Percentiles rank a stretch among this genome's conserved stretches.
These are phyloP conservation scores for Leptodactylus fuscus DNA, from an alignment of 2,113 vertebrate genomes.

Conservation along the genomic window DNA sequence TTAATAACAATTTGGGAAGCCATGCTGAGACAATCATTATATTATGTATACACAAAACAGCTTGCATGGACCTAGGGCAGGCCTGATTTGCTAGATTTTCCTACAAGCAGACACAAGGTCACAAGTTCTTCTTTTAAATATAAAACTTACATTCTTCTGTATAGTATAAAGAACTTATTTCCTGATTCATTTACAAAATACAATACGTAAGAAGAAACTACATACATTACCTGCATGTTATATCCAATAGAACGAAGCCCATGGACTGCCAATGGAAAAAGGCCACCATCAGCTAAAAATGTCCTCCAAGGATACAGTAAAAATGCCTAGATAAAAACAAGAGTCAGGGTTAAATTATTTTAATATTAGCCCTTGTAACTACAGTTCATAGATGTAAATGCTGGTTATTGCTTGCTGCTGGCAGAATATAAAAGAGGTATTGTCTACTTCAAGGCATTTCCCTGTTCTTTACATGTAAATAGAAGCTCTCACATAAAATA, in stretches of 20 bases:
- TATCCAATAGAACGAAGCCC: conserved; percentile 73
- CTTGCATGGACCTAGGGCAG: too few species aligned
- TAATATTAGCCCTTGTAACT: background rate
- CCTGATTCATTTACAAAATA: too few species aligned
- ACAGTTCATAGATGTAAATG: background rate
- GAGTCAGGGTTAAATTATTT: background rate
- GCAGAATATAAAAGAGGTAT: background rate
- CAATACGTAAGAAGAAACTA: background rate
- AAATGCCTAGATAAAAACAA: conserved; percentile 67
- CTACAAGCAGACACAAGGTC: too few species aligned
- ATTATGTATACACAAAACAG: too few species aligned
- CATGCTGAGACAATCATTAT: too few species aligned
- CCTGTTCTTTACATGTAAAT: background rate
- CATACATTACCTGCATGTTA: conserved; percentile 73
- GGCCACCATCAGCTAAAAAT: conserved; percentile 71
- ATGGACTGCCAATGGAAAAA: conserved; percentile 71
- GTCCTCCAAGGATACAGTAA: conserved; percentile 77
- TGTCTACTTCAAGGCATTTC: background rate
- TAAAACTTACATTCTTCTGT: too few species aligned
- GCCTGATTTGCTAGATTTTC: too few species aligned
- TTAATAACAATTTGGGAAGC: too few species aligned
- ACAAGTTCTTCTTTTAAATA: too few species aligned
- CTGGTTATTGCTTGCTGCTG: background rate
- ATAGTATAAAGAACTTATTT: too few species aligned
- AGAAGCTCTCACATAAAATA: background rate